Percentiles rank a stretch among this genome's conserved stretches.
phyloP scores from a whole-genome alignment of 2,888 invertebrate species.

The Volucella zonaria region DNA sequence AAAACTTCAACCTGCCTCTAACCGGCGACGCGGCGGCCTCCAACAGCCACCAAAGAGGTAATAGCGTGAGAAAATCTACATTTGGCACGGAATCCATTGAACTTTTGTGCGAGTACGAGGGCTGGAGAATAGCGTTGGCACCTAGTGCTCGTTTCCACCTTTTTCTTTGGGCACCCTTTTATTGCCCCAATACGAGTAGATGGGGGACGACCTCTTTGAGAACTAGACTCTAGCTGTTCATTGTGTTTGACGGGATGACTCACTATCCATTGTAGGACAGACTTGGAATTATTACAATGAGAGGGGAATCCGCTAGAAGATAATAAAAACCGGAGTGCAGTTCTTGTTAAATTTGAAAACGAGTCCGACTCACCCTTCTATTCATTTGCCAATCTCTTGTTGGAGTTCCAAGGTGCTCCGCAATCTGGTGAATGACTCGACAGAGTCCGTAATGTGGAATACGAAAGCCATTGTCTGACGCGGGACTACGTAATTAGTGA shows the following conservation, averaged over 20 bases:
- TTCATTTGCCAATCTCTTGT: not conserved
- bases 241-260: conserved; percentile 56
- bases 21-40: conserved; percentile 28
- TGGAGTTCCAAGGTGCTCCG: conserved; percentile 11
- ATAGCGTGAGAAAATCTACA: conserved; percentile 72
- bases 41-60: conserved; percentile 38
- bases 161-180: too few species aligned
- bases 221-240: conserved; percentile 35
- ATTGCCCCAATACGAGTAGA: not conserved
- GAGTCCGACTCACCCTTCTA: conserved; percentile 40
- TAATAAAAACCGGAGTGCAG: conserved; percentile 39
- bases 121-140: not conserved
- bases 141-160: conserved; percentile 8
- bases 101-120: conserved; percentile 46
- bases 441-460: conserved; percentile 3
- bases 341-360: conserved; percentile 50
- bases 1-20: conserved; percentile 5
- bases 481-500: conserved; percentile 28
- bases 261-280: not conserved
- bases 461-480: conserved; percentile 33
- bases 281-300: not conserved
- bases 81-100: conserved; percentile 72
- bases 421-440: conserved; percentile 39
- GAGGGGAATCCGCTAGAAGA: not conserved
- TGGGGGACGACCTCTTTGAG: not conserved